Evolutionary conservation across 2,888 invertebrate genomes (phyloP), one percentile per base, ranked within the genome.

Genomic region (Diachrysia chrysitis): DNA sequence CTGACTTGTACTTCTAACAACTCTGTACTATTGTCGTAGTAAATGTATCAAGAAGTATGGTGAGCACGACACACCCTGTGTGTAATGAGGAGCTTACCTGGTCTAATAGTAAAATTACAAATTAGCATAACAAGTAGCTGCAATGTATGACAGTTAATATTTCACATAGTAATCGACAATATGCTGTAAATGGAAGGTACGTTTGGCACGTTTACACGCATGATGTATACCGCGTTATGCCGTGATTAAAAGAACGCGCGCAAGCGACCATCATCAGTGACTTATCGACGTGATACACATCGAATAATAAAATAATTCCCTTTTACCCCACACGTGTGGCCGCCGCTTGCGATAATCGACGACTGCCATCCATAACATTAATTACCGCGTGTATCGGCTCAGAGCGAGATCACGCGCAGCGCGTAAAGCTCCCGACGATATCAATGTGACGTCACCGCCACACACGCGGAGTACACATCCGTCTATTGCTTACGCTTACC

Each of bases 211-310:
- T 46, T n/a, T 17, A n/a, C 10, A 25, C 10, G 0, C 42, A n/a
- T 32, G 7, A n/a, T 10, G 7, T 32, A 10, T 32, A 7, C 9
- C 9, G 32, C 5, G 7, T 29, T 7, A 32, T 32, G 32, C 32
- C 10, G 7, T 23, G n/a, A 42, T 32, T 16, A 59, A 46, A 12
- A 25, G 16, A 29, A 37, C 10, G 56, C 17, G 10, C 21, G 12
- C 25, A 54, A 14, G 62, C 21, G 21, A 37, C 12, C 25, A 42
- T 29, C 60, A 17, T 58, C 37, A 16, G 17, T 46, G 58, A 62
- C 55, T 53, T 37, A 54, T 21, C 21, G 59, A 29, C 62, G 56
- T 55, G 56, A 53, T 19, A 55, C 25, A 10, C 62, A 12, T 35
- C 14, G 25, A 66, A 63, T 59, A 46, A 56, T 29, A 53, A 37